Conservation (phyloP, 2,113 vertebrate genomes). For the Zosterops pallidus region DNA sequence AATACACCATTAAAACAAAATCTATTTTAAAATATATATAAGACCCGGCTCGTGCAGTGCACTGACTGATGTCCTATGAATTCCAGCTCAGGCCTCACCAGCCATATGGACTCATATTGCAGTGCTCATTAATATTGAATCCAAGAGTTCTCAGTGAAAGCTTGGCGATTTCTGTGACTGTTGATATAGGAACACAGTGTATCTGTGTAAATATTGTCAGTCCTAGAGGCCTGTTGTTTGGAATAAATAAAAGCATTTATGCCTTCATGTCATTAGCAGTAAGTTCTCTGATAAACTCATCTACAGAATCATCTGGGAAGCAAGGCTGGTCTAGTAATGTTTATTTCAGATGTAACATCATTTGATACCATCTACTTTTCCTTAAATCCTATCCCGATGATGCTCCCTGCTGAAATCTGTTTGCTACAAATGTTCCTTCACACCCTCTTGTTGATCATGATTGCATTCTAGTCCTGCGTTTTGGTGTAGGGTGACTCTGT, state of each 20-base stretch:
- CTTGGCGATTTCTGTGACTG: neutral
- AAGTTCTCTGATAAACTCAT: neutral
- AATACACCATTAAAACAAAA: conserved; percentile 31
- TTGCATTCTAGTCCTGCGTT: neutral
- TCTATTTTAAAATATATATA: conserved; percentile 34
- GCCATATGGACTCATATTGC: neutral
- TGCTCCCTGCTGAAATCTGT: neutral
- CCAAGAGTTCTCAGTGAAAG: neutral
- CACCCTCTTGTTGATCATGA: neutral
- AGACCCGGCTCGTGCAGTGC: neutral
- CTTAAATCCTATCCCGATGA: neutral
- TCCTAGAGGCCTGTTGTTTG: neutral
- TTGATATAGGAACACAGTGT: neutral
- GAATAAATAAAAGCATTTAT: neutral
- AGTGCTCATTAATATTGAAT: conserved; percentile 26
- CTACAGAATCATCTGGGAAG: neutral
- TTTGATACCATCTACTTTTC: neutral
- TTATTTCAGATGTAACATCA: neutral
- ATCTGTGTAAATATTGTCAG: neutral
- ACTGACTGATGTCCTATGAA: neutral
- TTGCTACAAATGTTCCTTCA: neutral
- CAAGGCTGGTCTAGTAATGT: neutral
- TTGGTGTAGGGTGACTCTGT: neutral
- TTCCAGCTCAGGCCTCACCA: neutral
- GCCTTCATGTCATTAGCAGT: neutral